Evolutionary conservation across 2,797 vertebrate genomes (phyloP).

Genomic region (Lemur catta): DNA sequence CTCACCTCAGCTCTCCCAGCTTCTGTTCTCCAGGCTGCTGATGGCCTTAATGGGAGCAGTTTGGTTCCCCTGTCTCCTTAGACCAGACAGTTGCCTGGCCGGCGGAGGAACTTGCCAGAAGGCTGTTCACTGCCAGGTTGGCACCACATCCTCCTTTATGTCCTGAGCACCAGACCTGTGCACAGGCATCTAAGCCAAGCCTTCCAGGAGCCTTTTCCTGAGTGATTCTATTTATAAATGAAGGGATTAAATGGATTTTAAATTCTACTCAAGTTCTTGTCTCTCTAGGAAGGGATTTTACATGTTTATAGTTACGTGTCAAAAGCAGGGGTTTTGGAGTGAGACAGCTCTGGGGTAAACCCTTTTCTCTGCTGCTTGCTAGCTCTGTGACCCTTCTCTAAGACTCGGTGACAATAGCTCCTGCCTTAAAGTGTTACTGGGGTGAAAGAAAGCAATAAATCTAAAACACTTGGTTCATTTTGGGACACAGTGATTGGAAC

Average conservation of each 20-base stretch:
- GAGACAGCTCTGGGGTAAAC: background rate
- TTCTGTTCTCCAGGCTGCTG: background rate
- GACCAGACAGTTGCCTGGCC: background rate
- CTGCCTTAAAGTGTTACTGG: background rate
- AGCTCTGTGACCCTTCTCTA: background rate
- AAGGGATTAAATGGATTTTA: conserved; percentile 5
- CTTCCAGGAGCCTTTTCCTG: background rate
- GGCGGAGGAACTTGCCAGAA: background rate
- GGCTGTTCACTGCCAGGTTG: background rate
- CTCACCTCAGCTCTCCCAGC: background rate
- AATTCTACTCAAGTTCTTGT: background rate
- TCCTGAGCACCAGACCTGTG: background rate
- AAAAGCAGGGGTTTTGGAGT: background rate
- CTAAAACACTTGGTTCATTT: background rate
- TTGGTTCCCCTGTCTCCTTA: background rate
- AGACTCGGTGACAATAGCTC: accelerated
- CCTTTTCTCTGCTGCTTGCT: background rate
- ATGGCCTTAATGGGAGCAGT: background rate
- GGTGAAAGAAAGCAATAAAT: background rate
- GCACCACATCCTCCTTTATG: background rate
- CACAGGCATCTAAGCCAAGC: background rate
- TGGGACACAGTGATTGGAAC: background rate
- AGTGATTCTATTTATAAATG: background rate
- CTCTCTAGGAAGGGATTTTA: background rate
- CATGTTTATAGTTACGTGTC: background rate